Evolutionary conservation across 30 jellyfish, hydroid and myxozoan species (phyloP).

Genomic region (Pelagia noctiluca): DNA sequence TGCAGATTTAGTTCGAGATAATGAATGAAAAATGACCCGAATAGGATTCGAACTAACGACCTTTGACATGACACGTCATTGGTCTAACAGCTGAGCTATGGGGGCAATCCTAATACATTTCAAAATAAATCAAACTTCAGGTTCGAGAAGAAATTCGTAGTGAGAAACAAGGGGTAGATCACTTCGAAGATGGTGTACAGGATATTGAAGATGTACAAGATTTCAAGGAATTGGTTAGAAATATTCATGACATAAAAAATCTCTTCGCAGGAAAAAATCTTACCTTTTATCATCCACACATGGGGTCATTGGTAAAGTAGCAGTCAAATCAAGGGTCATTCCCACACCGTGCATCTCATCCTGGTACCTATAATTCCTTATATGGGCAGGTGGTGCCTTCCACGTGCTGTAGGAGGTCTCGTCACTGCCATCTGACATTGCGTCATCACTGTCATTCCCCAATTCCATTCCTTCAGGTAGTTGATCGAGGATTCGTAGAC

Average conservation of each 20-base stretch:
- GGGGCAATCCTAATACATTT: background rate
- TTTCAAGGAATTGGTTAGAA: background rate
- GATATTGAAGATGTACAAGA: background rate
- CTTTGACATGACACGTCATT: no score
- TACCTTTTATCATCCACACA: conserved; percentile 65
- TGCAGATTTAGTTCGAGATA: no score
- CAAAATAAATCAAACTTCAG: background rate
- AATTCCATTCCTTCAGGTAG: conserved; percentile 40
- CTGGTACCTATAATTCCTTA: conserved; percentile 91
- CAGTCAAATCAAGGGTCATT: conserved; percentile 85
- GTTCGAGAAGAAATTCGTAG: background rate
- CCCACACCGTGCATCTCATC: conserved; percentile 91
- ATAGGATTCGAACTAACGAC: no score
- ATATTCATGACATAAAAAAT: background rate
- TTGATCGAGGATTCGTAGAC: conserved; percentile 21
- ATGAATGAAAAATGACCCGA: no score
- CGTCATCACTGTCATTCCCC: conserved; percentile 80
- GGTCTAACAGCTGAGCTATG: no score
- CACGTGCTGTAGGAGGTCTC: conserved; percentile 84
- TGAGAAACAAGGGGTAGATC: background rate
- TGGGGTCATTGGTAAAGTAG: conserved; percentile 92
- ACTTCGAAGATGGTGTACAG: background rate
- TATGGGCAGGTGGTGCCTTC: conserved; percentile 90
- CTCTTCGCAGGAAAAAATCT: background rate
- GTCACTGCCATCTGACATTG: conserved; percentile 91